These are phyloP conservation scores for Irena cyanogastra DNA, from an alignment of 2,113 vertebrate species.

Conservation along the genomic window DNA sequence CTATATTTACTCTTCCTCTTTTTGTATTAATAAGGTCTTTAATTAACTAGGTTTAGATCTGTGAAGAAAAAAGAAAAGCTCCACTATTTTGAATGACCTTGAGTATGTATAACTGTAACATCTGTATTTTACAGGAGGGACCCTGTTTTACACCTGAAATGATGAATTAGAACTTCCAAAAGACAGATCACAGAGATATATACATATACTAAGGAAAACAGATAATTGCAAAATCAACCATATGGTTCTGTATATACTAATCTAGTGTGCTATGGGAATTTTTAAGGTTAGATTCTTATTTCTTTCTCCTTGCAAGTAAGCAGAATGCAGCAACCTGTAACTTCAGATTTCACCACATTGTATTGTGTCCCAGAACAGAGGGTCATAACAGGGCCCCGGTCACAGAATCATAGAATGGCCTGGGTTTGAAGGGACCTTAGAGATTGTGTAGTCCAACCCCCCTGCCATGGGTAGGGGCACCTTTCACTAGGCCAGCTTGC, in stretches of 20 bases:
- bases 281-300: not conserved
- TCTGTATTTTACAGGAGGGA: not conserved
- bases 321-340: not conserved
- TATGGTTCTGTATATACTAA: not conserved
- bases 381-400: not conserved
- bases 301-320: not conserved
- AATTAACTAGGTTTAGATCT: not conserved
- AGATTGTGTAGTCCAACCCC: not conserved
- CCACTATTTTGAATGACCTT: not conserved
- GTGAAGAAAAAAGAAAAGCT: not conserved
- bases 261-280: not conserved
- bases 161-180: not conserved
- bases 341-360: not conserved
- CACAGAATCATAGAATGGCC: not conserved
- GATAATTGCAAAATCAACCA: not conserved
- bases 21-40: not conserved
- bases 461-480: not conserved
- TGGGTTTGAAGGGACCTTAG: not conserved
- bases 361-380: not conserved
- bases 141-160: not conserved
- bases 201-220: not conserved
- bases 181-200: not conserved
- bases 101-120: not conserved
- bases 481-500: not conserved
- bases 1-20: not conserved